Evolutionary conservation across 2,888 invertebrate genomes (phyloP), one percentile per base, ranked within the genome.

Genomic region (Neria commutata): DNA sequence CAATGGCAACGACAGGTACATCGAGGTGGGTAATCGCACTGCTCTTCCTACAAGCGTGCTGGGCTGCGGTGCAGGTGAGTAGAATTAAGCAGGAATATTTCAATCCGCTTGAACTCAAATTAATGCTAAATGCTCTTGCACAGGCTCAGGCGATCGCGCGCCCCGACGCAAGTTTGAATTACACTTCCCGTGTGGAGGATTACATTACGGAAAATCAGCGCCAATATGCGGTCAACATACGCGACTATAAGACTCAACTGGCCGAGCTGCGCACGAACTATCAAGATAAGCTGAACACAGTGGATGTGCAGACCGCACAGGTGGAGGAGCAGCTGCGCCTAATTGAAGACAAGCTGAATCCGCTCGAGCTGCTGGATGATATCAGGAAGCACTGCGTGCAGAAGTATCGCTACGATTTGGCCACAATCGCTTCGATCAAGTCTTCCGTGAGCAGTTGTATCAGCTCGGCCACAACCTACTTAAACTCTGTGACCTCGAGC

Each of bases 311-410:
- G 42, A 45, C 37, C 5, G 53, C 29, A 6, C 34, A 65, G 34
- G 14, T 66, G 2, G 46, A 53, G 2, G 21, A 26, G 1, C 46
- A 48, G 46, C 10, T 68, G 11, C 26, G 34, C 1, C 56, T 65
- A 48, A 46, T 37, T 2, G 53, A 67, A 26, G 52, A 64, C 25
- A 52, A 52, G 16, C 42, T 69, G 26, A 46, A 55, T 56, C 64
- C 66, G 2, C 42, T 66, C 11, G 63, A 65, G 26, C 10, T 60
- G 21, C 40, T 65, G 11, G 55, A 58, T 19, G 59, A 59, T 16
- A 46, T 57, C 10, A 54, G 46, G 23, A 64, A 65, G 21, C 58
- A 60, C 6, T 69, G 69, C 33, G 64, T 68, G 1, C 56, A 52
- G 2, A 64, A 64, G 47, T 66, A 68, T 50, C 62, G 63, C 16